These are phyloP conservation scores for Lordiphosa stackelbergi DNA, from an alignment of 1,140 invertebrate species.

Conservation along the genomic window DNA sequence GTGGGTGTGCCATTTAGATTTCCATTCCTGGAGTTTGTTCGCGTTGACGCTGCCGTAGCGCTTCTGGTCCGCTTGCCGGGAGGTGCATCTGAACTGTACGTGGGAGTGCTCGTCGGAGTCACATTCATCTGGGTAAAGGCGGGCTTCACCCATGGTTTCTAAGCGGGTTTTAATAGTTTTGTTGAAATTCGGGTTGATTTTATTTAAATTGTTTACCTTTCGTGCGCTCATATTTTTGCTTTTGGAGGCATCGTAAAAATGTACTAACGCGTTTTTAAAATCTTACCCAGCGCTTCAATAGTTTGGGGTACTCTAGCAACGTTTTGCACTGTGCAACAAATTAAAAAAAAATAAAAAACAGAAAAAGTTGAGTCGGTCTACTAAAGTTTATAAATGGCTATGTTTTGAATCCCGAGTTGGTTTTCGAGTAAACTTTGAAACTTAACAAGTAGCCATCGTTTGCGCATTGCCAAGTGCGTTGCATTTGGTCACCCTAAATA, in stretches of 20 bases:
- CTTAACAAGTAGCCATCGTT: too few species aligned
- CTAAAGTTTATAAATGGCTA: too few species aligned
- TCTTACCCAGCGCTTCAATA: too few species aligned
- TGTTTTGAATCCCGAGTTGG: too few species aligned
- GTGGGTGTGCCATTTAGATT: slow-evolving; percentile 2
- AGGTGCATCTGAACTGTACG: not conserved
- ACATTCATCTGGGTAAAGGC: slow-evolving; percentile 49
- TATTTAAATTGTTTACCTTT: slow-evolving; percentile 62
- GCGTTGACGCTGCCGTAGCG: slow-evolving; percentile 7
- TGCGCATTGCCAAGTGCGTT: too few species aligned
- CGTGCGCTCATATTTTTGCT: slow-evolving; percentile 51
- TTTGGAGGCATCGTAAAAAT: not conserved
- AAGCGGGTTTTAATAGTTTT: not conserved
- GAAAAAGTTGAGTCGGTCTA: too few species aligned
- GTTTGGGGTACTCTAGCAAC: too few species aligned
- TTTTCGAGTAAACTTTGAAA: too few species aligned
- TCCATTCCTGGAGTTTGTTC: slow-evolving; percentile 2
- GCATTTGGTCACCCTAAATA: too few species aligned
- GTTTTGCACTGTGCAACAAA: too few species aligned
- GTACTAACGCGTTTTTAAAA: not conserved
- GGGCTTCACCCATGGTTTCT: slow-evolving; percentile 51
- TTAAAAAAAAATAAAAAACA: too few species aligned
- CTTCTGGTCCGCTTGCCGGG: slow-evolving; percentile 39
- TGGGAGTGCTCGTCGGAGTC: slow-evolving; percentile 6
- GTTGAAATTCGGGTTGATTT: not conserved